Base-by-base conservation (phyloP, 2,888 invertebrate genomes). In the Catocala fraxini region DNA sequence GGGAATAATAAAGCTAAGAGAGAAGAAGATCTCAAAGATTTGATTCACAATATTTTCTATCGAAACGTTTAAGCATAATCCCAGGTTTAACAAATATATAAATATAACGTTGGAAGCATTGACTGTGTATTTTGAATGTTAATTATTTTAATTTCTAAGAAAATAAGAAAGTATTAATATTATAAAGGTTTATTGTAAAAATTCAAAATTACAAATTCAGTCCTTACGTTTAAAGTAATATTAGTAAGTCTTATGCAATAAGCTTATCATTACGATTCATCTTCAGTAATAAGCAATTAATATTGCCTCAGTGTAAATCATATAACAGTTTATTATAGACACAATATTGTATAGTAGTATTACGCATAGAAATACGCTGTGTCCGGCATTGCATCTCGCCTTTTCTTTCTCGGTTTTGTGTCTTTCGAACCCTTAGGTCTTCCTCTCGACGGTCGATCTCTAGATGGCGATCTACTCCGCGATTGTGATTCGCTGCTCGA, bases 151-250 rank as follows among this genome's bases (percentile, higher is more conserved):
- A 25, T 25, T 3, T 25, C 25, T 25, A 25, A 25, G 4, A 25
- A 25, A 25, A 25, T 5, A 43, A 43, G 0, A 43, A 39, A 5
- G 45, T 5, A 46, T 13, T 6, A 25, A 48, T n/a, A 33, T 47
- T 56, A 6, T 45, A 48, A 61, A 68, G 47, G 33, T 70, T 65
- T 73, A 73, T 65, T 73, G 56, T 59, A 65, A 63, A 63, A 59
- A 53, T 54, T 52, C 10, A 59, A 62, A 42, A 47, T 58, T 63
- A 60, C 42, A 51, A 65, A 52, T 61, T 62, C 58, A 70, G 56
- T 70, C 59, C 64, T 69, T 13, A 58, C 1, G 6, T 12, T 52
- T 43, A 45, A 56, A 12, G 35, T 39, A 39, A 39, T 39, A 39
- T 39, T 39, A 39, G 13, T 25, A 41, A 56, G n/a, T 56, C 56